These are phyloP conservation scores for Neopipo cinnamomea DNA, from an alignment of 2,113 vertebrate genomes.

Conservation along the genomic window DNA sequence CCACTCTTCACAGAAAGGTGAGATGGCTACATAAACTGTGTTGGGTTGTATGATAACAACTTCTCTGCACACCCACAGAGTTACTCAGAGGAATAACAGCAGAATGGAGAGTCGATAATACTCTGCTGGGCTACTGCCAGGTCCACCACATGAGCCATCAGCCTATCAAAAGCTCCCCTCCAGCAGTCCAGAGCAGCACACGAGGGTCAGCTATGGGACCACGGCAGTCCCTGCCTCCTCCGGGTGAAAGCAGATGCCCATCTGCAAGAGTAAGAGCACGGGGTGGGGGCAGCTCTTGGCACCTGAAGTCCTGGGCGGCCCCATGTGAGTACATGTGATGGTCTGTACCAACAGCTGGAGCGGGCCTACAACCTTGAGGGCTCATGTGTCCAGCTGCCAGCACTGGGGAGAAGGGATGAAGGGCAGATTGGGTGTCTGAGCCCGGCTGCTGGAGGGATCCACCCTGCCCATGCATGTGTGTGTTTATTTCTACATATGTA, in stretches of 20 bases:
- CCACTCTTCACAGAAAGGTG: not conserved
- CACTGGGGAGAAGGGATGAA: not conserved
- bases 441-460: not conserved
- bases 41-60: not conserved
- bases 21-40: not conserved
- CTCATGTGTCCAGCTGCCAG: not conserved
- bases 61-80: not conserved
- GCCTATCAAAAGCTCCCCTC: not conserved
- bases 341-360: not conserved
- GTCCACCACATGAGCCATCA: not conserved
- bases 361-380: not conserved
- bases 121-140: not conserved
- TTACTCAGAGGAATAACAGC: not conserved
- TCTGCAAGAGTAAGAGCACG: not conserved
- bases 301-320: not conserved
- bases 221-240: not conserved
- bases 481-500: not conserved
- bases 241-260: not conserved
- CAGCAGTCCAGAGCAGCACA: not conserved
- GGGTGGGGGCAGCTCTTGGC: not conserved
- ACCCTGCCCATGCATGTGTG: not conserved
- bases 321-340: accelerated
- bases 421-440: not conserved
- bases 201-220: not conserved
- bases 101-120: not conserved